These are phyloP conservation scores for Napeogenes inachia DNA, from an alignment of 2,888 invertebrate genomes.

Conservation along the genomic window DNA sequence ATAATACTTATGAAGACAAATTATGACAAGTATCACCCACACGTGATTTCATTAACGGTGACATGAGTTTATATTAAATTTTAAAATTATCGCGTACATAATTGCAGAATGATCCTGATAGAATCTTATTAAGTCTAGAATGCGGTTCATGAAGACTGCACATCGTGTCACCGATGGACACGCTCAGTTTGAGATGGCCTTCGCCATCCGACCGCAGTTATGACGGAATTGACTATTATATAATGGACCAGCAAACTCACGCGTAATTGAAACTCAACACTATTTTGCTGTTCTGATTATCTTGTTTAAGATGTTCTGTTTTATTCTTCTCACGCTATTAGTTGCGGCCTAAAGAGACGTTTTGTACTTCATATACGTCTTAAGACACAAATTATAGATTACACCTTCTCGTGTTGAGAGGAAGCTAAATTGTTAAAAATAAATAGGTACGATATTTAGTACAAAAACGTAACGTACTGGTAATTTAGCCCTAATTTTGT, in stretches of 20 bases:
- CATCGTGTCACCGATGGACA: conserved; percentile 32
- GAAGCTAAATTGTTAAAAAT: not conserved
- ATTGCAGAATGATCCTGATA: too few relatives aligned
- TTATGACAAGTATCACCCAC: too few relatives aligned
- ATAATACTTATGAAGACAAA: too few relatives aligned
- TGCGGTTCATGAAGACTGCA: not conserved
- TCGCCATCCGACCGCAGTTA: conserved; percentile 29
- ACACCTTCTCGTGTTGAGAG: not conserved
- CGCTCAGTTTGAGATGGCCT: conserved; percentile 37
- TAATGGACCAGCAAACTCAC: conserved; percentile 28
- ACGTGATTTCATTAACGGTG: too few relatives aligned
- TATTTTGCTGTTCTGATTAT: conserved; percentile 11
- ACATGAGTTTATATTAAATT: too few relatives aligned
- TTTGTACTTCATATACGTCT: too few relatives aligned
- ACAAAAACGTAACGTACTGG: too few relatives aligned
- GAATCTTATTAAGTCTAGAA: not conserved
- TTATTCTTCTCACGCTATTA: conserved; percentile 2
- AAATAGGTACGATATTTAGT: not conserved
- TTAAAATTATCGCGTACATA: too few relatives aligned
- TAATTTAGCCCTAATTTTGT: too few relatives aligned
- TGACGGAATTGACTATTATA: conserved; percentile 36
- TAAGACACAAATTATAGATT: too few relatives aligned
- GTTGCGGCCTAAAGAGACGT: not conserved
- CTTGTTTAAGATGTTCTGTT: conserved; percentile 1
- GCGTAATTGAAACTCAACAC: conserved; percentile 19